These are phyloP conservation scores for Epinotia nisella DNA, from an alignment of 2,888 invertebrate genomes.

Conservation along the genomic window DNA sequence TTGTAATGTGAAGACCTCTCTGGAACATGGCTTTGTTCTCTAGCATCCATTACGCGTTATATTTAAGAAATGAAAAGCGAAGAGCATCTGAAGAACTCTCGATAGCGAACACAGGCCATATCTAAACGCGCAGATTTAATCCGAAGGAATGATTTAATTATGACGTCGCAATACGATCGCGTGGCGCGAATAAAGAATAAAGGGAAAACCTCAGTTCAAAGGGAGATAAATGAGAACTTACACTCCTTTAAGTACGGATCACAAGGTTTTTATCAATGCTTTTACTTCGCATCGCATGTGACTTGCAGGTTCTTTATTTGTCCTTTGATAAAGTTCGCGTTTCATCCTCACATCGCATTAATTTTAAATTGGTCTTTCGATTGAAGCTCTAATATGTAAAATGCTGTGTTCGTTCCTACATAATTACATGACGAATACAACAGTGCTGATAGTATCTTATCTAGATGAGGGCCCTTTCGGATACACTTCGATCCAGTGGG, in stretches of 20 bases:
- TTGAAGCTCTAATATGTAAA: background rate
- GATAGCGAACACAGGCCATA: slow-evolving; percentile 67
- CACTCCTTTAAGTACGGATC: slow-evolving; percentile 60
- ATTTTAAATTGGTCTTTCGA: background rate
- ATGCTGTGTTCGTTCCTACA: too few relatives aligned
- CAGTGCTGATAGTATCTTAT: too few relatives aligned
- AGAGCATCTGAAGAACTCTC: slow-evolving; percentile 62
- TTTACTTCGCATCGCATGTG: slow-evolving; percentile 20
- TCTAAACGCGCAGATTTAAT: slow-evolving; percentile 71
- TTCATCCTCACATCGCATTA: background rate
- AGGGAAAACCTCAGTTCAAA: slow-evolving; percentile 71
- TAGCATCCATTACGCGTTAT: slow-evolving; percentile 53
- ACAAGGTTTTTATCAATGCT: slow-evolving; percentile 61
- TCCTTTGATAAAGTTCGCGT: background rate
- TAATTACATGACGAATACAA: too few relatives aligned
- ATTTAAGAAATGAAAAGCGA: slow-evolving; percentile 64
- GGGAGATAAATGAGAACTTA: slow-evolving; percentile 67
- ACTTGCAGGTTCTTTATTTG: slow-evolving; percentile 17
- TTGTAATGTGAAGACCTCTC: slow-evolving; percentile 41
- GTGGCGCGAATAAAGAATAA: slow-evolving; percentile 57
- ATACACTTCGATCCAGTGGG: too few relatives aligned
- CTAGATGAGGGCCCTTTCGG: too few relatives aligned
- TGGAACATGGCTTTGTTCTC: slow-evolving; percentile 37
- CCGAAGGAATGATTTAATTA: slow-evolving; percentile 77
- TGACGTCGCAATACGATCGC: slow-evolving; percentile 71